A percentile compares a stretch with the other conserved stretches of the same genome.
Conservation (phyloP, 2,888 invertebrate genomes). For the Diaperis boleti region DNA sequence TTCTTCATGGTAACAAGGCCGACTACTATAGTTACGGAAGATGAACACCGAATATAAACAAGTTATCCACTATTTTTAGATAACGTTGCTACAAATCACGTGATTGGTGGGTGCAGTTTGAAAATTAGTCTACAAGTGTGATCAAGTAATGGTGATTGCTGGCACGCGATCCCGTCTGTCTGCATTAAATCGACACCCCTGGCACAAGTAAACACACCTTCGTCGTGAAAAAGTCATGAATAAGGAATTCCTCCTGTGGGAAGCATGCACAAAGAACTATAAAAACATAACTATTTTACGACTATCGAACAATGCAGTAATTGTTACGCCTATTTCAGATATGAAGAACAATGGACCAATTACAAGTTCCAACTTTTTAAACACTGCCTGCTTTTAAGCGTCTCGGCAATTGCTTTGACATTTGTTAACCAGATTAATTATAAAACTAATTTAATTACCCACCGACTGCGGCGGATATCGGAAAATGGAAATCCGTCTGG, state of each 20-base stretch:
- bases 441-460: constrained; percentile 12
- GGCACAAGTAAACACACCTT: not conserved
- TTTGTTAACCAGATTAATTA: constrained; percentile 27
- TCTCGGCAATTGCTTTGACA: constrained; percentile 27
- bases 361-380: constrained; percentile 33
- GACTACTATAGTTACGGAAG: constrained; percentile 29
- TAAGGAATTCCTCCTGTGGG: constrained; percentile 22
- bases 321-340: constrained; percentile 40
- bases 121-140: too few relatives aligned
- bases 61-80: constrained; percentile 18
- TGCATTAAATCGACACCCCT: constrained; percentile 1
- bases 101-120: too few relatives aligned
- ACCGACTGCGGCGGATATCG: too few relatives aligned
- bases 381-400: constrained; percentile 18
- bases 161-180: constrained; percentile 23
- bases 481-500: too few relatives aligned
- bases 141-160: constrained; percentile 21
- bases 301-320: constrained; percentile 30
- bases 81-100: constrained; percentile 28
- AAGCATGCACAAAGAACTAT: constrained; percentile 34
- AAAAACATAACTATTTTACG: constrained; percentile 37
- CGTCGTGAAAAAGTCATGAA: not conserved
- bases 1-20: constrained; percentile 29
- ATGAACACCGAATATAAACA: not conserved
- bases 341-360: constrained; percentile 42